Conservation (phyloP, 2,888 invertebrate genomes). For the Vannuccia rotundouncinata region DNA sequence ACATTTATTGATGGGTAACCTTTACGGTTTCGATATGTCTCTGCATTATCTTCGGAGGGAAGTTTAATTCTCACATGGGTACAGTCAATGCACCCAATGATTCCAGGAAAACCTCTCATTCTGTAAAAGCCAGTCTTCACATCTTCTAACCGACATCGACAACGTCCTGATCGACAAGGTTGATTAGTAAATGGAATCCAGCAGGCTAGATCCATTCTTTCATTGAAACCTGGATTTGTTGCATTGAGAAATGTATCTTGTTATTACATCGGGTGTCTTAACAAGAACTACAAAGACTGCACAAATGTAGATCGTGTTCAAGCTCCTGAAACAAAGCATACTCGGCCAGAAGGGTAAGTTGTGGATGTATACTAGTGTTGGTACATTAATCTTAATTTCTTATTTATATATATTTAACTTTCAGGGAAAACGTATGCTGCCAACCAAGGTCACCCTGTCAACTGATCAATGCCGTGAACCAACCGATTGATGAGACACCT, state of each 20-base stretch:
- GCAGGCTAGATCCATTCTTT: conserved; percentile 18
- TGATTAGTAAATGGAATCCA: conserved; percentile 19
- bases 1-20: no score
- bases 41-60: no score
- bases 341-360: background rate
- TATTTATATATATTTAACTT: background rate
- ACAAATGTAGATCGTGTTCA: conserved; percentile 5
- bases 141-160: no score
- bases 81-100: no score
- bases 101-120: no score
- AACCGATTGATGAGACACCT: background rate
- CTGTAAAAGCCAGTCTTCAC: no score
- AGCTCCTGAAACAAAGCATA: background rate
- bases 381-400: background rate
- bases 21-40: no score
- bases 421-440: background rate
- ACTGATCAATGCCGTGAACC: background rate
- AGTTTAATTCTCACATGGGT: no score
- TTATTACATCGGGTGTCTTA: conserved; percentile 17
- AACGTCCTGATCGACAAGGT: background rate
- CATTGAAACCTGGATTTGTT: conserved; percentile 26
- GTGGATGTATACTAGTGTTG: background rate
- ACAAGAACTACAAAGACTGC: background rate
- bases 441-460: background rate
- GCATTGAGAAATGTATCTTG: conserved; percentile 19